A percentile compares a stretch with the other conserved stretches of the same genome.
Evolutionary conservation across 2,888 invertebrate genomes (phyloP).

Genomic region (Eurytoma adleriae): DNA sequence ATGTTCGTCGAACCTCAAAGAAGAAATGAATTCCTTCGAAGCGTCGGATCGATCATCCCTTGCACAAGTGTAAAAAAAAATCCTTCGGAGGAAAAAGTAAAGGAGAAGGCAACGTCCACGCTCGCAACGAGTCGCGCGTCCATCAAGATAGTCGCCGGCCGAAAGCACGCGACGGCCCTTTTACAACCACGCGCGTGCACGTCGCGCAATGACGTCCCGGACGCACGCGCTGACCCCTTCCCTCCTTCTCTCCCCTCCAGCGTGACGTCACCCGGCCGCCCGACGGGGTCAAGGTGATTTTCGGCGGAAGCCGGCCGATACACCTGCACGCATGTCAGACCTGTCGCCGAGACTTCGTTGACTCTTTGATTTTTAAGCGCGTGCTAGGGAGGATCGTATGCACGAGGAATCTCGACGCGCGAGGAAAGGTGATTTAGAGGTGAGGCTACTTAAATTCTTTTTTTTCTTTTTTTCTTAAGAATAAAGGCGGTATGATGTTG

Average conservation of each 20-base stretch:
- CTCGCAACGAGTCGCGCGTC: neutral
- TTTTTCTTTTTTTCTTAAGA: too few species aligned
- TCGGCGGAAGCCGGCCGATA: neutral
- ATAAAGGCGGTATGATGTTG: too few species aligned
- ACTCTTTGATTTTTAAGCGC: neutral
- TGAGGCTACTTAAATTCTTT: too few species aligned
- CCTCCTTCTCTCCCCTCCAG: too few species aligned
- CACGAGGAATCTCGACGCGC: too few species aligned
- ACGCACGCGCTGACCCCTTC: neutral
- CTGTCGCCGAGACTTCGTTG: neutral
- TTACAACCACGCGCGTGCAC: neutral
- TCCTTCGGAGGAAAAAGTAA: neutral
- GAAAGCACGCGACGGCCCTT: conserved; percentile 19
- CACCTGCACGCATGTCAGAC: neutral
- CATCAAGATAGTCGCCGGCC: conserved; percentile 31
- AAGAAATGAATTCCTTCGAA: neutral
- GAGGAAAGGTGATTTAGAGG: too few species aligned
- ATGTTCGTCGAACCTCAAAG: neutral
- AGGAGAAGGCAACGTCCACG: neutral
- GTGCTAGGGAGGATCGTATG: too few species aligned
- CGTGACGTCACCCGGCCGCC: conserved; percentile 2
- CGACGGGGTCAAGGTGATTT: conserved; percentile 16
- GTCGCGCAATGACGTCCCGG: conserved; percentile 15
- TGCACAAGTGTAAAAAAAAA: conserved; percentile 1
- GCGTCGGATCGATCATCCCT: neutral